Percentiles rank a stretch among this genome's conserved stretches.
Conservation (phyloP, 2,888 invertebrate genomes). For the Agonopterix heracliana region DNA sequence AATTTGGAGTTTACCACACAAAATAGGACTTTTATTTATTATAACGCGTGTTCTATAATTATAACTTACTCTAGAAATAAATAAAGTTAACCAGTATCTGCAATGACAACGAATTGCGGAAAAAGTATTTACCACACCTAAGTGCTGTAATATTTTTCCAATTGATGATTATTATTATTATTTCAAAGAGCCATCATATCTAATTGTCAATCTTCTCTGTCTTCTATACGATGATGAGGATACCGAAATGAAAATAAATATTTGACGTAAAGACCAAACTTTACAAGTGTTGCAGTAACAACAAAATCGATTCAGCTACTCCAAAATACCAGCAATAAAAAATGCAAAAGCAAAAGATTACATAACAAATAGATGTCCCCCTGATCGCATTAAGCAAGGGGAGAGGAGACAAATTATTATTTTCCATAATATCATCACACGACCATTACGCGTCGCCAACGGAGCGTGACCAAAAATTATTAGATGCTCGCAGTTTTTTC, state of each 20-base stretch:
- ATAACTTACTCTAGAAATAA: too few relatives aligned
- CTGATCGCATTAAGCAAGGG: conserved; percentile 32
- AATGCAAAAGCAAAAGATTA: conserved; percentile 27
- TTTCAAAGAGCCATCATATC: too few relatives aligned
- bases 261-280: neutral
- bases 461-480: conserved; percentile 65
- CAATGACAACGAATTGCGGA: too few relatives aligned
- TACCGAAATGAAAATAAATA: neutral
- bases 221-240: neutral
- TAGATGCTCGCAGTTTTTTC: conserved; percentile 37
- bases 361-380: conserved; percentile 35
- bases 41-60: too few relatives aligned
- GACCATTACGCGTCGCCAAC: conserved; percentile 57
- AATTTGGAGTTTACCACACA: too few relatives aligned
- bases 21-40: too few relatives aligned
- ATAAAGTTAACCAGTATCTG: too few relatives aligned
- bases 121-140: too few relatives aligned
- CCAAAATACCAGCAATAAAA: conserved; percentile 14
- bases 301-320: neutral
- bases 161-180: too few relatives aligned
- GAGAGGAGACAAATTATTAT: conserved; percentile 69
- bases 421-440: conserved; percentile 69
- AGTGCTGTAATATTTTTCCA: too few relatives aligned
- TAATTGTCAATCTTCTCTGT: too few relatives aligned
- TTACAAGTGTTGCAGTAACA: neutral